Base-by-base conservation (phyloP, 2,797 vertebrate genomes). In the Cygnus olor region DNA sequence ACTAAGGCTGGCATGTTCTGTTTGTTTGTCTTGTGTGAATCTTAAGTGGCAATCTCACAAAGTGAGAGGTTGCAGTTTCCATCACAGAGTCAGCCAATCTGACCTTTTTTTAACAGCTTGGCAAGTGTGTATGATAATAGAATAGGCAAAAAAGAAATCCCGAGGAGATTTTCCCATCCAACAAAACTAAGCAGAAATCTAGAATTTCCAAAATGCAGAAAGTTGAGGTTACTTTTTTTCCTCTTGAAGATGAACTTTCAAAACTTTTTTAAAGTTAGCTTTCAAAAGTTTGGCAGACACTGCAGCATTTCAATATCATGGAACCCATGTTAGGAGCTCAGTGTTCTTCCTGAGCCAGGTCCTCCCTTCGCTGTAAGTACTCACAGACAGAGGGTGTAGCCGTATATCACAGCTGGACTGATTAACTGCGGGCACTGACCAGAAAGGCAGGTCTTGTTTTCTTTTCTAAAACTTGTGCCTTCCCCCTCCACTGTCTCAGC, bases 251-350 rank as follows among this genome's bases (percentile, higher is more conserved):
- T 69, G 60, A 69, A 72, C 72, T 91, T 91, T 91, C 85, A 65
- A 80, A 89, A 83, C 51, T 76, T 85, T 20, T 77, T 63, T 38
- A 74, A 51, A 53, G 80, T 86, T 77, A 58, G 13, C 27, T 84
- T 81, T 94, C 84, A 89, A 20, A 77, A 84, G 61, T 57, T 88
- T 92, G 91, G 89, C 93, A 91, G 79, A 87, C 73, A 79, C 53
- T 17, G 69, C 65, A 53, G 53, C 22, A 61, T 84, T 92, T 78
- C 51, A 77, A 2, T 56, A 5, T 36, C 22, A 25, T 22, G 36
- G 34, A 25, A 15, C 58, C 36, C 34, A 25, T 57, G 40, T 69
- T 44, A 56, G 90, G 79, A 79, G 63, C 71, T 15, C 1, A 57
- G 66, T 68, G 66, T 44, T 90, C 85, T 71, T 68, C 40, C 73